phyloP scores from a whole-genome alignment of 1,140 invertebrate genomes.

The Zaprionus nigranus region DNA sequence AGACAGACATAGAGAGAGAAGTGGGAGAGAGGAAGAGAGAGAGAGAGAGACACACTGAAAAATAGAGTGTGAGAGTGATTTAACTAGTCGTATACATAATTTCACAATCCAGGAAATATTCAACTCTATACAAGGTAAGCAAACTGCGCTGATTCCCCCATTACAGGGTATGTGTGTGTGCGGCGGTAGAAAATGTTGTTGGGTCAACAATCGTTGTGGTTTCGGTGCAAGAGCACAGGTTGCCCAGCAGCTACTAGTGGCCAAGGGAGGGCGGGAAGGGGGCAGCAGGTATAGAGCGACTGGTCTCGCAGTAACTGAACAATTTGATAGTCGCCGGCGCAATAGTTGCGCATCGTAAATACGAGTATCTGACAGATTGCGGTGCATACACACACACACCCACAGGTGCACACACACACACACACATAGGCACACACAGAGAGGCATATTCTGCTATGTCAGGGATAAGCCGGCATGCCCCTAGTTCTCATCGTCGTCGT shows the following conservation, averaged over 20 bases:
- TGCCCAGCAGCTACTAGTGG: background rate
- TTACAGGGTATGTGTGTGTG: conserved; percentile 20
- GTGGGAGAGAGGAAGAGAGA: too few relatives aligned
- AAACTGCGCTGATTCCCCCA: background rate
- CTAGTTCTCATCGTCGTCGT: background rate
- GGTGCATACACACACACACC: conserved; percentile 3
- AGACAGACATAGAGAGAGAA: too few relatives aligned
- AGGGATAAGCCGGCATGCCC: conserved; percentile 31
- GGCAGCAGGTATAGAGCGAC: background rate
- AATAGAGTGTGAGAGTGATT: too few relatives aligned
- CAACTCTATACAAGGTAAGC: background rate
- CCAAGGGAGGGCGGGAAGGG: background rate
- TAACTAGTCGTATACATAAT: background rate
- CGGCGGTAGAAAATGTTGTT: conserved; percentile 12
- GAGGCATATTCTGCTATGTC: conserved; percentile 37
- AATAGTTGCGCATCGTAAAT: conserved; percentile 43
- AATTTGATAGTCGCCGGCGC: conserved; percentile 27
- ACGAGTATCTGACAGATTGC: conserved; percentile 36
- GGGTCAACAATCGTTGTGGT: conserved; percentile 31
- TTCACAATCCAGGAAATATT: background rate
- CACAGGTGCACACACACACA: background rate
- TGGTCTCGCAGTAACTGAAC: conserved; percentile 11
- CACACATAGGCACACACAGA: background rate
- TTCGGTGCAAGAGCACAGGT: background rate
- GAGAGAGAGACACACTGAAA: too few relatives aligned